Evolutionary conservation across 2,888 invertebrate species (phyloP), one percentile per base, ranked within the genome.

Genomic region (Epiblema foenella): DNA sequence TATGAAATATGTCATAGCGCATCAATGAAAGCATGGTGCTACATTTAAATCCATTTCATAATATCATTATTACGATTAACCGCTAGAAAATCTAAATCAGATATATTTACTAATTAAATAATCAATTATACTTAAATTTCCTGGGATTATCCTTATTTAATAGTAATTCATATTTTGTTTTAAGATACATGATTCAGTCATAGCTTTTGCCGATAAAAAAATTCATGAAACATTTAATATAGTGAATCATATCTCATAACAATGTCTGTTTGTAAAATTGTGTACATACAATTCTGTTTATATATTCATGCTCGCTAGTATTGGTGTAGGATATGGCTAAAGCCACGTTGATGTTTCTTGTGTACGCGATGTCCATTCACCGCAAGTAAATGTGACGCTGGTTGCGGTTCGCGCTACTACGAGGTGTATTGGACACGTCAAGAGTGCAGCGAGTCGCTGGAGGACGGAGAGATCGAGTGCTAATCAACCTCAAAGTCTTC

Each of bases 401-500:
- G 18, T 37, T 9, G 60, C 60, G 46, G 60, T 10, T 11, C 46
- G 60, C 24, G 46, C 24, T 24, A 24, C 15, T 3, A 10, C 60
- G 39, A 46, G 12, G 46, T 46, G 46, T 7, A 8, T n/a, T 5
- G 42, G 20, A 20, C 33, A 42, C 2, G 59, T 59, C 59, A 59
- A 24, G 60, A 49, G 60, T n/a, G n/a, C n/a, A 46, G 24, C 59
- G 59, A 59, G 54, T 54, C 54, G 46, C 46, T n/a, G 46, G 68
- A 68, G 57, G 46, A n/a, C n/a, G 63, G 15, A 46, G 68, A 75
- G 69, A 57, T 68, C 62, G 49, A 56, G 56, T 56, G 78, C 85
- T 84, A 94, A 85, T 95, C 95, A 69, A 94, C 94, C 73, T 95
- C 95, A 65, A 94, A 95, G 73, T 95, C 95, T 54, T 95, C 95